Evolutionary conservation across 35 echinoderm and acorn worm species (phyloP), one percentile per base, ranked within the genome.

Genomic region (Strongylocentrotus purpuratus): DNA sequence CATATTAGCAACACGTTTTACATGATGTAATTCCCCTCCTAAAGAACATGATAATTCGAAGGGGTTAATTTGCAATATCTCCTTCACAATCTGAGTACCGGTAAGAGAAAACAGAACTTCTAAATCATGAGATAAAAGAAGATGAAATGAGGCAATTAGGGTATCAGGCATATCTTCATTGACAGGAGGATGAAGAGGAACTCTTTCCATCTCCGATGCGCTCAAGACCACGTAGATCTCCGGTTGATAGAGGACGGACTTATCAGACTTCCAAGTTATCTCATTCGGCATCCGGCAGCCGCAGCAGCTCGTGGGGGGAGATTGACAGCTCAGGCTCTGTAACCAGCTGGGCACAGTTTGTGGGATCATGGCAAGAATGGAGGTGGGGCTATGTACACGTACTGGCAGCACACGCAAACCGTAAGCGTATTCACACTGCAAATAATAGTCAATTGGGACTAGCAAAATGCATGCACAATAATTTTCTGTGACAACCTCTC

Each of bases 271-370:
- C 28, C 65, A 78, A 28, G 65, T 78, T 78, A 78, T 78, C 65
- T 15, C 28, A 78, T 78, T 18, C 65, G 65, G 65, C 28, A 78
- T 78, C 65, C 65, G 65, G 65, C 65, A 78, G 18, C 65, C 65
- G 65, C 22, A n/a, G 22, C 65, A n/a, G 28, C 65, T 78, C 65
- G 65, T n/a, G 65, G 22, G 9, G 65, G 22, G 65, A 78, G 65
- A 78, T 78, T 78, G 65, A 78, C 65, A 78, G 65, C 28, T 18
- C 20, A 22, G 22, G 65, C 25, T 78, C 65, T n/a, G 0, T 78
- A 78, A 5, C 65, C 65, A 78, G 65, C 65, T 78, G 65, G 65
- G 65, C 65, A 78, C 65, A 78, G 65, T 78, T 78, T 78, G 65
- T n/a, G 65, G 65, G 18, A 78, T 78, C 25, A 78, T 78, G 4